Conservation (phyloP, 2,888 invertebrate species). For the Lysandra coridon region DNA sequence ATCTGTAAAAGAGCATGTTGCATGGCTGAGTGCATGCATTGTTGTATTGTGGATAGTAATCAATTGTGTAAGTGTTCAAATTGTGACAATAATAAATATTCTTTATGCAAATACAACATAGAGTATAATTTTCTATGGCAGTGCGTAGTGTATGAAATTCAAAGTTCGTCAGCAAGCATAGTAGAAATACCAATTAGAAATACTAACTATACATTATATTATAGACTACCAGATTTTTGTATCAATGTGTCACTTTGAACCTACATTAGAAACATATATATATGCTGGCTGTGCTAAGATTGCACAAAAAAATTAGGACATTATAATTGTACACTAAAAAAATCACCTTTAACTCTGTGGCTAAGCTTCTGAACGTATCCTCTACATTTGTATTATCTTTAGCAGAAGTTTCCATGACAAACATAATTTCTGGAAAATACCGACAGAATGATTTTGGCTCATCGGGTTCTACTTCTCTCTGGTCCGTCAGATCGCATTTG, state of each 20-base stretch:
- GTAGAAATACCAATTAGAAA: neutral
- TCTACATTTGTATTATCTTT: conserved; percentile 96
- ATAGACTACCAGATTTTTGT: no score
- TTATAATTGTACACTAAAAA: neutral
- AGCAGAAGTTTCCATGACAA: conserved; percentile 93
- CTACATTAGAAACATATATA: no score
- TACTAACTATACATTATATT: no score
- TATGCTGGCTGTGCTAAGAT: no score
- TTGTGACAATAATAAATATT: neutral
- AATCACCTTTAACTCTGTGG: conserved; percentile 89
- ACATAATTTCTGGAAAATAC: conserved; percentile 91
- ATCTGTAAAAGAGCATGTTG: no score
- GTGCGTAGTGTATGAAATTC: neutral
- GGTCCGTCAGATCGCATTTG: conserved; percentile 91
- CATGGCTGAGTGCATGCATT: neutral
- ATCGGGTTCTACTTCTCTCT: conserved; percentile 90
- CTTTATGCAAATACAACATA: neutral
- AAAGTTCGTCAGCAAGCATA: neutral
- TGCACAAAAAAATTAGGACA: neutral
- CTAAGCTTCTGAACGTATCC: conserved; percentile 91
- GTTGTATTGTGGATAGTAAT: neutral
- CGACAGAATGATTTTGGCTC: conserved; percentile 94
- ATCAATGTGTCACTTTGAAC: no score
- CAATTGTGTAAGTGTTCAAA: neutral
- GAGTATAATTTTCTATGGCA: neutral